These are phyloP conservation scores for Oxyura jamaicensis DNA, from an alignment of 2,113 vertebrate species.

Conservation along the genomic window DNA sequence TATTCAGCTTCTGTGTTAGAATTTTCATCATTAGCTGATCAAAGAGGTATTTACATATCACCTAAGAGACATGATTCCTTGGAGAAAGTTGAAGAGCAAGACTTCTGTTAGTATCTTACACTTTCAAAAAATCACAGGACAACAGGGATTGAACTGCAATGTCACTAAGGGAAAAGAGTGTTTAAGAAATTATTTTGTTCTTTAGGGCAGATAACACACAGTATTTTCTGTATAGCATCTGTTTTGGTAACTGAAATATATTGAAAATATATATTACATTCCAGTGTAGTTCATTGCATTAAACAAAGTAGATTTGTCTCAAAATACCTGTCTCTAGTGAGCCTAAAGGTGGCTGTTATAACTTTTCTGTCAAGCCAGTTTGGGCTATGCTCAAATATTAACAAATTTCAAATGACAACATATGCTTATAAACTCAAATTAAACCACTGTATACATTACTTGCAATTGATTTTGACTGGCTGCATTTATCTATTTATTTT, in stretches of 20 bases:
- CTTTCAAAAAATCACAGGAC: background rate
- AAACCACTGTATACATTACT: background rate
- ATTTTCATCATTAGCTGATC: background rate
- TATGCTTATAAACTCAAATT: background rate
- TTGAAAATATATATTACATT: background rate
- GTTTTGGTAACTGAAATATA: slow-evolving; percentile 18
- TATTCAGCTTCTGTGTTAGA: background rate
- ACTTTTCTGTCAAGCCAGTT: background rate
- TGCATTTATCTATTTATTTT: background rate
- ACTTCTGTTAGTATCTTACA: background rate
- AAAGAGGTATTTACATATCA: background rate
- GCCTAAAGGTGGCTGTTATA: background rate
- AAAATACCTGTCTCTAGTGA: background rate
- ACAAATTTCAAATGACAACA: slow-evolving; percentile 6
- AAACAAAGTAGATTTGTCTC: background rate
- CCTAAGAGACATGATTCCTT: background rate
- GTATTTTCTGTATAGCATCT: background rate
- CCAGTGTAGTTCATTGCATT: background rate
- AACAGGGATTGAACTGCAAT: background rate
- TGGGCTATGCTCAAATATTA: background rate
- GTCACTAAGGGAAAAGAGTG: background rate
- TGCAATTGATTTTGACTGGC: background rate
- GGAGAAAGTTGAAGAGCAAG: background rate
- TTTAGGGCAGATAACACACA: background rate
- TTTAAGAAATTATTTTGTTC: background rate